A percentile compares a stretch with the other conserved stretches of the same genome.
These are phyloP conservation scores for Laothoe populi DNA, from an alignment of 2,888 invertebrate genomes.

Conservation along the genomic window DNA sequence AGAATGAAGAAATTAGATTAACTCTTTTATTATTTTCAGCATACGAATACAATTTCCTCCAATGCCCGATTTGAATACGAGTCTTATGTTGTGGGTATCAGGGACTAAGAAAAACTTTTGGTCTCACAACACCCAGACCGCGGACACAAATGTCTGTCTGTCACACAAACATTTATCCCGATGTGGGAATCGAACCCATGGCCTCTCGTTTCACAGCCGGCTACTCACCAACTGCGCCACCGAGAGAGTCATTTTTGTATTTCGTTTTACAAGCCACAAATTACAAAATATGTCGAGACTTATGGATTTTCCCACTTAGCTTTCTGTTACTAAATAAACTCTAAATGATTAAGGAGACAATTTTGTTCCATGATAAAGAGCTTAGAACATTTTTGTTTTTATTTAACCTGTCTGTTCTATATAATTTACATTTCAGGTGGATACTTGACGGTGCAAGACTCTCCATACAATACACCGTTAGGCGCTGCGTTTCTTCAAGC, in stretches of 20 bases:
- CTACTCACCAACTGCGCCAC: too few relatives aligned
- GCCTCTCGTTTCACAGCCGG: too few relatives aligned
- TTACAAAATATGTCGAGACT: not conserved
- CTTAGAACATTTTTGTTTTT: not conserved
- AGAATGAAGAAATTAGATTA: too few relatives aligned
- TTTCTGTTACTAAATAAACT: not conserved
- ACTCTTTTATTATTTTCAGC: too few relatives aligned
- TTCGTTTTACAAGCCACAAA: not conserved
- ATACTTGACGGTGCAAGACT: slow-evolving; percentile 90
- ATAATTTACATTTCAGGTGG: slow-evolving; percentile 84
- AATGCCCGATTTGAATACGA: not conserved
- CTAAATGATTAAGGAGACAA: not conserved
- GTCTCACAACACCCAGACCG: too few relatives aligned
- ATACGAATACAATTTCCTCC: not conserved
- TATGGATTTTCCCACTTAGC: not conserved
- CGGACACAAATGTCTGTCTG: too few relatives aligned
- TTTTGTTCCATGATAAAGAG: too few relatives aligned
- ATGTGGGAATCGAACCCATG: too few relatives aligned
- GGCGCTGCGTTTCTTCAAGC: slow-evolving; percentile 94
- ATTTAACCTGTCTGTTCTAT: not conserved
- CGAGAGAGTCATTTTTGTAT: not conserved
- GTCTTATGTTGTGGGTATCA: too few relatives aligned
- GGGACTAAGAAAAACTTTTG: too few relatives aligned
- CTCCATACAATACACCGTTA: slow-evolving; percentile 92
- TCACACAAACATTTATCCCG: too few relatives aligned